These are phyloP conservation scores for Neolamprologus sp. DNA, from an alignment of 2,113 vertebrate species.

Conservation along the genomic window DNA sequence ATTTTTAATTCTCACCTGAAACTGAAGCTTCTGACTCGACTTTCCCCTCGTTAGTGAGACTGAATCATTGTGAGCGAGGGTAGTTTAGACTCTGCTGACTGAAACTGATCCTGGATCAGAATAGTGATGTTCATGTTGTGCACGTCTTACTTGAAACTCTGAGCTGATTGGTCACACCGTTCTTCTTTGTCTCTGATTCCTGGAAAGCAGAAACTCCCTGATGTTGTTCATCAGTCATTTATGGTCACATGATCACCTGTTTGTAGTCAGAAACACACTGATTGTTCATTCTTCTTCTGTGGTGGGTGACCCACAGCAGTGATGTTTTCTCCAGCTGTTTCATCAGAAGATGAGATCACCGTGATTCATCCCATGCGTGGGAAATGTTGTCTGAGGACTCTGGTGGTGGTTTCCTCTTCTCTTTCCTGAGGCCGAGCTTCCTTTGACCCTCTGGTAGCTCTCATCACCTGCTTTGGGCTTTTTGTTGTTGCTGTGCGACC, in stretches of 20 bases:
- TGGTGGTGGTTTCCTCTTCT: neutral
- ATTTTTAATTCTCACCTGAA: accelerated
- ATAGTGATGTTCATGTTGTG: accelerated
- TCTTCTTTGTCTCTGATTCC: neutral
- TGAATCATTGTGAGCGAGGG: accelerated
- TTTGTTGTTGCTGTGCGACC: neutral
- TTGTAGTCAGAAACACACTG: accelerated
- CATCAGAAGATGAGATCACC: accelerated
- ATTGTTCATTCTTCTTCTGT: neutral
- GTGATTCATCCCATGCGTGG: accelerated
- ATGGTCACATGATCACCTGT: neutral
- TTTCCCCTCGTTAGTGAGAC: accelerated
- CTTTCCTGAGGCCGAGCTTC: accelerated
- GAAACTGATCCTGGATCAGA: neutral
- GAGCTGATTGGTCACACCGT: accelerated
- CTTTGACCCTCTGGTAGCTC: neutral
- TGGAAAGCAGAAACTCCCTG: neutral
- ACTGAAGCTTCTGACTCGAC: accelerated
- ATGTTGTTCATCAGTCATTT: neutral
- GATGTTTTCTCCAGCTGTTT: neutral
- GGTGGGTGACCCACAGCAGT: neutral
- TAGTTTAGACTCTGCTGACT: neutral
- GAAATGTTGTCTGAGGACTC: neutral
- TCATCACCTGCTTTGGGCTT: neutral
- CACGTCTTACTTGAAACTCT: accelerated